Evolutionary conservation across 2,888 invertebrate genomes (phyloP).

Genomic region (Idaea dimidiata): DNA sequence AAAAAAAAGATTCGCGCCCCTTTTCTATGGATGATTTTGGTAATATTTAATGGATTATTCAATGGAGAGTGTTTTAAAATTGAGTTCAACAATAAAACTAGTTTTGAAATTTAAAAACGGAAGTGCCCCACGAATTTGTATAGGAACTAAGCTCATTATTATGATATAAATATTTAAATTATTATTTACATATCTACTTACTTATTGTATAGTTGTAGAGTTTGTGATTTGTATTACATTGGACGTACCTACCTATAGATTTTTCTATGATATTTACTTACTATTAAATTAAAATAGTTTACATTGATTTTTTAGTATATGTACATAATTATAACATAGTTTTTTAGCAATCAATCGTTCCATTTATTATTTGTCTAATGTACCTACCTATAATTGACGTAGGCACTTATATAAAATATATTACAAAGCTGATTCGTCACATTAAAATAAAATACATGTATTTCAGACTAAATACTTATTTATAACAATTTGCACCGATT

Average conservation of each 20-base stretch:
- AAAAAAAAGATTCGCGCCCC: too few species aligned
- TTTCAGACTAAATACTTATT: too few species aligned
- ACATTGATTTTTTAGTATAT: neutral
- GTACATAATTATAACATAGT: too few species aligned
- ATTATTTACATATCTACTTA: slow-evolving; percentile 58
- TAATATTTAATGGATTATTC: slow-evolving; percentile 10
- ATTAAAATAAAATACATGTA: too few species aligned
- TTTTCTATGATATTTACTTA: slow-evolving; percentile 32
- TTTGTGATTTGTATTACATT: slow-evolving; percentile 56
- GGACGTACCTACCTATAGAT: slow-evolving; percentile 48
- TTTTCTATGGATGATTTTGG: slow-evolving; percentile 14
- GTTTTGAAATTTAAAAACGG: slow-evolving; percentile 46
- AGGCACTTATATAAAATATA: too few species aligned
- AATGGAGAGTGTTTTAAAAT: slow-evolving; percentile 4
- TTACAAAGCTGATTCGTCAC: too few species aligned
- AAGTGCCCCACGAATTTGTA: slow-evolving; percentile 76
- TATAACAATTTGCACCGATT: too few species aligned
- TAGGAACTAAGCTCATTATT: slow-evolving; percentile 60
- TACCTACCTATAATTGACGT: too few species aligned
- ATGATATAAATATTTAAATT: slow-evolving; percentile 41
- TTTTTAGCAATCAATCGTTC: too few species aligned
- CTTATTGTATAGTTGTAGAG: slow-evolving; percentile 58
- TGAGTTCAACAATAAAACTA: slow-evolving; percentile 39
- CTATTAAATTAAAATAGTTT: neutral
- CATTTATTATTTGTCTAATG: too few species aligned